phyloP scores from a whole-genome alignment of 1,140 invertebrate species.

The Triops longicaudatus region DNA sequence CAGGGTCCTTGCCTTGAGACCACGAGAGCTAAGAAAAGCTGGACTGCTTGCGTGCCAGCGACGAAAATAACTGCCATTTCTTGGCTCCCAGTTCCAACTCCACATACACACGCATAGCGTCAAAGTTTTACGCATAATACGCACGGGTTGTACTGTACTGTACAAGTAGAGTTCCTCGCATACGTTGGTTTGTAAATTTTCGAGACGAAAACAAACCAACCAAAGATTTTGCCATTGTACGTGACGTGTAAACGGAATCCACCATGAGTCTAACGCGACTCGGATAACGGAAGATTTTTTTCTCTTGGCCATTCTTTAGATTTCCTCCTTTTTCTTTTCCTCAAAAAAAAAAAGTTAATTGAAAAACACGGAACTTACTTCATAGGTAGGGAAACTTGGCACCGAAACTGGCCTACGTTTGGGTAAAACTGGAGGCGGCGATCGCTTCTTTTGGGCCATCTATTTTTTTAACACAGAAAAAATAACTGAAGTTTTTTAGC shows the following conservation, averaged over 20 bases:
- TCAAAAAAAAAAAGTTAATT: background rate
- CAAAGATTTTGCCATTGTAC: too few relatives aligned
- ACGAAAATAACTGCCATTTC: slow-evolving; percentile 11
- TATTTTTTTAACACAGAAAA: background rate
- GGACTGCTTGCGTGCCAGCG: slow-evolving; percentile 9
- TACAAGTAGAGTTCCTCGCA: background rate
- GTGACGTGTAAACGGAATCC: too few relatives aligned
- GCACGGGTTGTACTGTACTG: background rate
- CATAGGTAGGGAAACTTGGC: slow-evolving; percentile 14
- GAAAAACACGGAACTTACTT: slow-evolving; percentile 19
- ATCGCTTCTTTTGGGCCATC: slow-evolving; percentile 25
- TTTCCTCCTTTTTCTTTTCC: background rate
- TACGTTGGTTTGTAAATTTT: background rate
- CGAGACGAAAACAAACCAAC: background rate
- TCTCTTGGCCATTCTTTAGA: background rate
- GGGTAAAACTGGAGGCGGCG: slow-evolving; percentile 24
- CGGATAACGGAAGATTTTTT: background rate
- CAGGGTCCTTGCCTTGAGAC: background rate
- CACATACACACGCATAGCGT: background rate
- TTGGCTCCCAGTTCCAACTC: background rate
- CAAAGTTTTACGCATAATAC: background rate
- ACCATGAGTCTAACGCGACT: too few relatives aligned
- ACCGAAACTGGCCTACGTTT: slow-evolving; percentile 25
- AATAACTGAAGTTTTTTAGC: background rate
- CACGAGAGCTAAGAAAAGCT: slow-evolving; percentile 2